phyloP scores from a whole-genome alignment of 2,113 vertebrate species.

The Bos indicus region DNA sequence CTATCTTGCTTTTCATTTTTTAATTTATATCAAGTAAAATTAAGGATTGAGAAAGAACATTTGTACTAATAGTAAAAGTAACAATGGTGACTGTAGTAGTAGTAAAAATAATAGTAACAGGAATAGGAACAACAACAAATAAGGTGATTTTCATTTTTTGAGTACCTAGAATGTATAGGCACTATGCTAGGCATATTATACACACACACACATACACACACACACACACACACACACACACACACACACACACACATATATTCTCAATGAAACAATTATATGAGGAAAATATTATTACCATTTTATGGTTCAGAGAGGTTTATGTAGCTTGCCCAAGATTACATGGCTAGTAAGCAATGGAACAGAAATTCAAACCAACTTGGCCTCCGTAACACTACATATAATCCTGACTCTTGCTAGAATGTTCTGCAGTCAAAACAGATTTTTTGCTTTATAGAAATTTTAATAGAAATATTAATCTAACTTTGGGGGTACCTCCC shows the following conservation, averaged over 20 bases:
- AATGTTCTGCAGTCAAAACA: neutral
- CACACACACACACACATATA: neutral
- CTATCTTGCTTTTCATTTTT: neutral
- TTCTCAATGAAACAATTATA: neutral
- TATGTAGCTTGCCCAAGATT: neutral
- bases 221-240: rapidly evolving
- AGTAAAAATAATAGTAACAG: neutral
- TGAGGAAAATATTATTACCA: neutral
- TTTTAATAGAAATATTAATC: neutral
- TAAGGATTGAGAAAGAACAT: neutral
- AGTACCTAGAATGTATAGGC: neutral
- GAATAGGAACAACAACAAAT: neutral
- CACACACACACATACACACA: neutral
- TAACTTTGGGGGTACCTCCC: neutral
- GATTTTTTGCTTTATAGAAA: neutral
- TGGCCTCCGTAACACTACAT: neutral
- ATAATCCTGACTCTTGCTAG: neutral
- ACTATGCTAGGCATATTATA: neutral
- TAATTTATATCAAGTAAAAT: neutral
- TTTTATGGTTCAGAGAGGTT: neutral
- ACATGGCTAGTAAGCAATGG: neutral
- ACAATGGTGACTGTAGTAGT: neutral
- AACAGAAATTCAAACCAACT: neutral
- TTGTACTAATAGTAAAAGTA: neutral
- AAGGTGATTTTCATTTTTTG: neutral